These are phyloP conservation scores for Scaptomyza montana DNA, from an alignment of 1,140 invertebrate genomes.

Conservation along the genomic window DNA sequence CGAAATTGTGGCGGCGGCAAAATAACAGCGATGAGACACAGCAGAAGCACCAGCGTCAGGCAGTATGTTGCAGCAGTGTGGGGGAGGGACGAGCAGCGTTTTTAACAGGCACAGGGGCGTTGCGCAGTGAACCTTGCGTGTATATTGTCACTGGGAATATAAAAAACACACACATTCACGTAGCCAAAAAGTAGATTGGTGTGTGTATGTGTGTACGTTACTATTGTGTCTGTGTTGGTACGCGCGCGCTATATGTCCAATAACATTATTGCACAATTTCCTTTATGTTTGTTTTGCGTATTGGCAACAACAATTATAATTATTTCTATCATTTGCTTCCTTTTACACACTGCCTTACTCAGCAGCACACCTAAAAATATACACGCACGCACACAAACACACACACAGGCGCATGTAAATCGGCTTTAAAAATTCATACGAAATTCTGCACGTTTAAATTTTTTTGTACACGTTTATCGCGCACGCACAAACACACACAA, in stretches of 20 bases:
- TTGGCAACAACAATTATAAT: slow-evolving; percentile 37
- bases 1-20: slow-evolving; percentile 67
- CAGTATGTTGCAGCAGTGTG: slow-evolving; percentile 65
- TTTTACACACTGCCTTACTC: slow-evolving; percentile 39
- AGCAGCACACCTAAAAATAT: slow-evolving; percentile 47
- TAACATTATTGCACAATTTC: slow-evolving; percentile 73
- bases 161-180: slow-evolving; percentile 50
- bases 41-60: slow-evolving; percentile 11
- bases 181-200: not conserved
- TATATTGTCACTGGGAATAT: slow-evolving; percentile 66
- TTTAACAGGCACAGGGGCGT: slow-evolving; percentile 45
- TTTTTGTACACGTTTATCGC: slow-evolving; percentile 77
- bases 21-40: slow-evolving; percentile 71
- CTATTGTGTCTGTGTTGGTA: slow-evolving; percentile 41
- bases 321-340: slow-evolving; percentile 46
- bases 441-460: slow-evolving; percentile 77
- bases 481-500: slow-evolving; percentile 37
- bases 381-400: slow-evolving; percentile 25
- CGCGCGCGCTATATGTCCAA: slow-evolving; percentile 40
- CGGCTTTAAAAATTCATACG: slow-evolving; percentile 69
- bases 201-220: slow-evolving; percentile 24
- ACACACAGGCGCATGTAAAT: slow-evolving; percentile 45
- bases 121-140: slow-evolving; percentile 77
- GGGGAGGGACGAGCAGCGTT: slow-evolving; percentile 8
- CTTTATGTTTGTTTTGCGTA: slow-evolving; percentile 68